Base-by-base conservation (phyloP, 2,888 invertebrate species). In the Asteroscopus sphinx region DNA sequence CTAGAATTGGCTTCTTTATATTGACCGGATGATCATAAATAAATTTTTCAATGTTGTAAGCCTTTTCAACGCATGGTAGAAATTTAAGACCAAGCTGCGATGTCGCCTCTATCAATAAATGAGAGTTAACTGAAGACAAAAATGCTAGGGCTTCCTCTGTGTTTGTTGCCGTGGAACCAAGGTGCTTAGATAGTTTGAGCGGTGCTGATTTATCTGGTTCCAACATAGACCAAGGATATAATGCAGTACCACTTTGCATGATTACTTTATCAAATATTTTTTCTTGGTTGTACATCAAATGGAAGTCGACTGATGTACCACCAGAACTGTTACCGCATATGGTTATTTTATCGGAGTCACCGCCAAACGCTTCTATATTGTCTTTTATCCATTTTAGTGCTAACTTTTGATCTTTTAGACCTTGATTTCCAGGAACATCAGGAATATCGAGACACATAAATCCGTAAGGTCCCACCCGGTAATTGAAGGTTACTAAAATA, bases 321-420 rank as follows among this genome's bases (percentile, higher is more conserved):
- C 89, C 89, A 26, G 89, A 84, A 54, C 89, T 89, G 30, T 83
- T 80, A 2, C 88, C 89, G 45, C 74, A 79, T 47, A 89, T 44
- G 5, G 89, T 89, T n/a, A 89, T 81, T 55, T 83, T 73, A 15
- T 74, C 71, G 0, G 54, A 55, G 40, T 89, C 82, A 8, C 89
- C 89, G 16, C 88, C 87, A 59, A 90, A 90, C 2, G 82, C 68
- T 39, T 69, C 80, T 32, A 89, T 89, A 26, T 89, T 85, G 1
- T 82, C 62, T 37, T 82, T 86, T 0, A 89, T 60, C 89, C 88
- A 90, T 44, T 79, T 72, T n/a, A 89, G 59, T 6, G 88, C 90
- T 37, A 75, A 48, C 11, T 74, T 35, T 59, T 89, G 89, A 17
- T 90, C 90, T 54, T 87, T 89, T 0, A 89, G 51, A 0, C 87